Evolutionary conservation across 2,797 vertebrate genomes (phyloP).

Genomic region (Catamblyrhynchus diadema): DNA sequence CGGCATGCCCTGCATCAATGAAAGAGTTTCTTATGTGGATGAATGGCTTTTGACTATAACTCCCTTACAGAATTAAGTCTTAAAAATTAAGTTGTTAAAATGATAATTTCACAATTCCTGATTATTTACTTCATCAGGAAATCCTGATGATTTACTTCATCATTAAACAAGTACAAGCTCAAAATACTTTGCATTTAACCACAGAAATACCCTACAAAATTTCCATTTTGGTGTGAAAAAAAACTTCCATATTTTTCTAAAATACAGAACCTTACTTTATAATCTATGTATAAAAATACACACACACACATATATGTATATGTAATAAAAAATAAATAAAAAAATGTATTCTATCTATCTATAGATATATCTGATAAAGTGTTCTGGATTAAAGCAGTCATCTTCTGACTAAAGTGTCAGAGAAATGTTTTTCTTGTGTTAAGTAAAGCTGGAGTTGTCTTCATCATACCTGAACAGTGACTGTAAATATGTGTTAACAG

Average conservation of each 20-base stretch:
- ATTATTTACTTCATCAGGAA: not conserved
- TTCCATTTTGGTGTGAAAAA: not conserved
- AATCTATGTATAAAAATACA: not conserved
- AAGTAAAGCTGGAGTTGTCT: not conserved
- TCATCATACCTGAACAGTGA: not conserved
- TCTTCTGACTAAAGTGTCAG: not conserved
- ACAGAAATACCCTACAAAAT: not conserved
- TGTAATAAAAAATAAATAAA: not conserved
- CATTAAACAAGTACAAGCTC: not conserved
- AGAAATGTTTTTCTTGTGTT: not conserved
- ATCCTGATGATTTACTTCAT: too few relatives aligned
- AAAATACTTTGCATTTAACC: not conserved
- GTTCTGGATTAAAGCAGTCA: not conserved
- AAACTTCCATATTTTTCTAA: fast-evolving
- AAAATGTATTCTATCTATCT: not conserved
- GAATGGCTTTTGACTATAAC: not conserved
- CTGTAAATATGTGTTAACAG: not conserved
- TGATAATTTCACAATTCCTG: not conserved
- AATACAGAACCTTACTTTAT: not conserved
- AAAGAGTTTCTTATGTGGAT: not conserved
- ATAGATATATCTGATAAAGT: not conserved
- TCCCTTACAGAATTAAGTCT: not conserved
- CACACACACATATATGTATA: too few relatives aligned
- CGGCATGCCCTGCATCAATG: fast-evolving
- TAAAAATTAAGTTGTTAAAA: not conserved